phyloP scores from a whole-genome alignment of 2,113 vertebrate species.

The Romanogobio albipinnatus region DNA sequence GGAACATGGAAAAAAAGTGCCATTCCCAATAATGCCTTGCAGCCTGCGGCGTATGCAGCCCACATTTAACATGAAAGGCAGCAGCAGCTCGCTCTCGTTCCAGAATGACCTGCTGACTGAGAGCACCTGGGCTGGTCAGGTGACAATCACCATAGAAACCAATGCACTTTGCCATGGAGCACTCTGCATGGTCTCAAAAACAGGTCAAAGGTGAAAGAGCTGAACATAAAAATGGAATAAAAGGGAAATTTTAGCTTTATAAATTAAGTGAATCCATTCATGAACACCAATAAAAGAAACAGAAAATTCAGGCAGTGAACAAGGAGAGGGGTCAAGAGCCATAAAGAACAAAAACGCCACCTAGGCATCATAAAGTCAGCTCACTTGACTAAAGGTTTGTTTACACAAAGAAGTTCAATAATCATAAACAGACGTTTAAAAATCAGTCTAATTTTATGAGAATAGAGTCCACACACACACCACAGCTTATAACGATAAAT shows the following conservation, averaged over 20 bases:
- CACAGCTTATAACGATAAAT: no score
- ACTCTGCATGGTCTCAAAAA: slow-evolving; percentile 65
- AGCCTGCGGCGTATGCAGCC: background rate
- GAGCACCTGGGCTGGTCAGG: slow-evolving; percentile 73
- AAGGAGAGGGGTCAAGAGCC: background rate
- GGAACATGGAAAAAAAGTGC: background rate
- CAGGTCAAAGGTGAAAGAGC: slow-evolving; percentile 67
- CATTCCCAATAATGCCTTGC: background rate
- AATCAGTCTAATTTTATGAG: no score
- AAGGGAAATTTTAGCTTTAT: background rate
- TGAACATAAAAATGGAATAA: slow-evolving; percentile 20
- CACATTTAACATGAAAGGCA: slow-evolving; percentile 44
- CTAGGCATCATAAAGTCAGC: background rate
- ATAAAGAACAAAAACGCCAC: background rate
- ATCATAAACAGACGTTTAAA: no score
- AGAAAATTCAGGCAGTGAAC: background rate
- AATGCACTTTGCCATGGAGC: slow-evolving; percentile 64
- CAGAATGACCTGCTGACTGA: slow-evolving; percentile 75
- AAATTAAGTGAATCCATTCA: background rate
- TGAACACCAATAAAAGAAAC: background rate
- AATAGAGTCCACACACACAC: no score
- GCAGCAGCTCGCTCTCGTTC: slow-evolving; percentile 64
- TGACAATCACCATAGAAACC: slow-evolving; percentile 72
- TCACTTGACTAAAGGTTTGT: background rate
- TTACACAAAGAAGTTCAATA: background rate